A percentile compares a stretch with the other conserved stretches of the same genome.
phyloP scores from a whole-genome alignment of 2,797 vertebrate genomes.

The Mormyrus proboscirostris region DNA sequence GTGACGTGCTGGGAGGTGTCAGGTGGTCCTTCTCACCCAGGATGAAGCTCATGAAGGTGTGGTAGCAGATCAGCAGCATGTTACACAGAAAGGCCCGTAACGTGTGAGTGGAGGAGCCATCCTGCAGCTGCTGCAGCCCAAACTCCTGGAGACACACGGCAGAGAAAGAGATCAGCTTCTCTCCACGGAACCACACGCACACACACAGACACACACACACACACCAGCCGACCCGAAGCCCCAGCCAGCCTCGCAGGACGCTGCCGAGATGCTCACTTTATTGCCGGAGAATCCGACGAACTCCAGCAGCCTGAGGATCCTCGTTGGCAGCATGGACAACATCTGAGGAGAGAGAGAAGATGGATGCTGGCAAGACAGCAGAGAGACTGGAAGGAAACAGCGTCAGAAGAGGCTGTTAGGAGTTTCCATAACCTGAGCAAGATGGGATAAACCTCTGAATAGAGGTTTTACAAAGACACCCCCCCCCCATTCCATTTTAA shows the following conservation, averaged over 20 bases:
- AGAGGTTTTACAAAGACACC: not conserved
- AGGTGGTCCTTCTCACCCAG: conserved; percentile 65
- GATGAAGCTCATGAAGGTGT: conserved; percentile 98
- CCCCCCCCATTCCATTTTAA: not conserved
- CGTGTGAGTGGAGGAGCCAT: conserved; percentile 76
- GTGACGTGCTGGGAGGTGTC: not conserved
- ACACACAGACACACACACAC: not conserved
- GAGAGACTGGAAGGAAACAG: not conserved
- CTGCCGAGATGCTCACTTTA: conserved; percentile 68
- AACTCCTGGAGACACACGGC: conserved; percentile 67
- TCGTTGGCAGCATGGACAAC: conserved; percentile 86
- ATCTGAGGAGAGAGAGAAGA: conserved; percentile 47
- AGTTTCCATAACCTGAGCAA: not conserved
- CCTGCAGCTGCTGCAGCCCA: conserved; percentile 87
- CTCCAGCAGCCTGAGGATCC: conserved; percentile 85
- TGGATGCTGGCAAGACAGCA: not conserved
- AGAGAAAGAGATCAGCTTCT: not conserved
- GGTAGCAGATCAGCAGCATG: conserved; percentile 95
- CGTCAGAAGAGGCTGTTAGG: not conserved
- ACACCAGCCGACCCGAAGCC: not conserved
- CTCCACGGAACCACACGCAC: not conserved
- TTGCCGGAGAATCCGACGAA: conserved; percentile 96
- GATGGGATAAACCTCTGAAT: not conserved
- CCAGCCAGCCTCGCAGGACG: not conserved
- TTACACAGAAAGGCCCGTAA: conserved; percentile 92